These are phyloP conservation scores for Sycophila sp. DNA, from an alignment of 1,140 invertebrate genomes.

Conservation along the genomic window DNA sequence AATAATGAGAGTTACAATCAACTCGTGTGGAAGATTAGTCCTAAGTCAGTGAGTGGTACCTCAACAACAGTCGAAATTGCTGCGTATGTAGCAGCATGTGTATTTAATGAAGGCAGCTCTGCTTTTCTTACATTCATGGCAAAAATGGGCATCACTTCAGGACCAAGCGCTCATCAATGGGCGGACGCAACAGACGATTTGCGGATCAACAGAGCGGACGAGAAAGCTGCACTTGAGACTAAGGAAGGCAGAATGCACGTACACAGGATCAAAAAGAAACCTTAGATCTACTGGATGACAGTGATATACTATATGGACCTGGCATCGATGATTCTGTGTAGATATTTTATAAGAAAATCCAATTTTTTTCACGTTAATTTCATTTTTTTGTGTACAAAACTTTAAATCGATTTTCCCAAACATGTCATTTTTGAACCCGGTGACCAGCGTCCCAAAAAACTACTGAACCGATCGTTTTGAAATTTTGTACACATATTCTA, in stretches of 20 bases:
- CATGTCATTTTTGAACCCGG: constrained; percentile 29
- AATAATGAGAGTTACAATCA: constrained; percentile 43
- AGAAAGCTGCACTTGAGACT: constrained; percentile 22
- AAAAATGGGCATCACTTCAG: constrained; percentile 27
- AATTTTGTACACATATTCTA: no score
- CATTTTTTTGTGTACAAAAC: no score
- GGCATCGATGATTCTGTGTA: constrained; percentile 38
- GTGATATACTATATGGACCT: constrained; percentile 19
- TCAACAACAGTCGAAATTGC: constrained; percentile 33
- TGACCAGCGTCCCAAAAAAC: constrained; percentile 24
- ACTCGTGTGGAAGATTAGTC: constrained; percentile 22
- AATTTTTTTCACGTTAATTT: no score
- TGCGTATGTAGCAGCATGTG: constrained; percentile 27
- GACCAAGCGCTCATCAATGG: constrained; percentile 35
- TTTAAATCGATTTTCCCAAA: constrained; percentile 30
- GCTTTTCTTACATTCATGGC: constrained; percentile 26
- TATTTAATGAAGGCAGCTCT: constrained; percentile 29
- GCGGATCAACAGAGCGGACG: constrained; percentile 28
- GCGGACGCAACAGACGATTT: constrained; percentile 19
- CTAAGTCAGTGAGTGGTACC: constrained; percentile 37
- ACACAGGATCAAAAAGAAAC: constrained; percentile 39
- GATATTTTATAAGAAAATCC: constrained; percentile 18
- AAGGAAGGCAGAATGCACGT: constrained; percentile 34
- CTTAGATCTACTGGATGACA: constrained; percentile 24
- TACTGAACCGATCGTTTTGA: constrained; percentile 31